phyloP scores from a whole-genome alignment of 2,888 invertebrate species.

The Uloborus plumipes region DNA sequence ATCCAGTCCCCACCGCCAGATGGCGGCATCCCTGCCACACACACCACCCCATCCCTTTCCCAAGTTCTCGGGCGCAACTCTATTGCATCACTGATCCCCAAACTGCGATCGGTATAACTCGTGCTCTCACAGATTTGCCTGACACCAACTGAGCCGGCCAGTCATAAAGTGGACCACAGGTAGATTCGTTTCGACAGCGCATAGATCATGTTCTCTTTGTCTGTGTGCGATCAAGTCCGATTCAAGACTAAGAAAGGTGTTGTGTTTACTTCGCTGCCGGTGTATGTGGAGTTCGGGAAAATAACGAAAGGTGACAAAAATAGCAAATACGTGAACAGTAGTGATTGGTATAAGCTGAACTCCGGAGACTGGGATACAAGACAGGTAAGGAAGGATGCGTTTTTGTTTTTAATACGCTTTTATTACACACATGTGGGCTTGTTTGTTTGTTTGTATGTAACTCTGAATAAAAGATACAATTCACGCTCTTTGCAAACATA shows the following conservation, averaged over 20 bases:
- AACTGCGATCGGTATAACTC: conserved; percentile 3
- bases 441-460: too few species aligned
- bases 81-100: conserved; percentile 48
- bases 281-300: conserved; percentile 64
- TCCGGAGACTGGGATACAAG: conserved; percentile 47
- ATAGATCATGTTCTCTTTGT: conserved; percentile 65
- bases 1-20: conserved; percentile 4
- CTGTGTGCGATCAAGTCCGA: conserved; percentile 64
- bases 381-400: conserved; percentile 62
- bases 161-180: too few species aligned
- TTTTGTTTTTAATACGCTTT: too few species aligned
- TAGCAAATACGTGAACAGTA: conserved; percentile 49
- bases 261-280: conserved; percentile 59
- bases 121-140: too few species aligned
- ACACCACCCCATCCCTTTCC: conserved; percentile 21
- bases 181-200: not conserved
- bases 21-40: conserved; percentile 23
- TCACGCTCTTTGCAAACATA: too few species aligned
- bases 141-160: too few species aligned
- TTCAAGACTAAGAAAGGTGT: conserved; percentile 64
- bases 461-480: too few species aligned
- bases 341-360: conserved; percentile 58
- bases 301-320: conserved; percentile 58
- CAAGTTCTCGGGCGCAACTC: conserved; percentile 13
- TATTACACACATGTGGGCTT: too few species aligned